Evolutionary conservation across 2,888 invertebrate species (phyloP).

Genomic region (Plutella xylostella): DNA sequence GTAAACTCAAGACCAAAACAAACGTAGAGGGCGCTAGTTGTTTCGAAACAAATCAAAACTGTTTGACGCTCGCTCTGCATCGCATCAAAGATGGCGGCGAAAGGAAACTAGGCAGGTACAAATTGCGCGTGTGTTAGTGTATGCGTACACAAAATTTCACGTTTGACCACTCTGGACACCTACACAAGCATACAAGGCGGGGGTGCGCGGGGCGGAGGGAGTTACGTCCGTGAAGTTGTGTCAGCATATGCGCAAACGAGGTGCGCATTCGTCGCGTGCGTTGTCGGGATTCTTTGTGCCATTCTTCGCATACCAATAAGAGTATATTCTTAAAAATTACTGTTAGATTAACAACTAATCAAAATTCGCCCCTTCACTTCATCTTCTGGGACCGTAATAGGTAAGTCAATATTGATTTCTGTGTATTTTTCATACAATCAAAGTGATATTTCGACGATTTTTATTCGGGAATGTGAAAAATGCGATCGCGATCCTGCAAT

Average conservation of each 20-base stretch:
- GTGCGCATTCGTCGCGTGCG: slow-evolving; percentile 88
- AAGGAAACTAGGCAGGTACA: slow-evolving; percentile 63
- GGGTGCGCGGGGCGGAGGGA: slow-evolving; percentile 62
- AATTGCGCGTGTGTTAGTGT: slow-evolving; percentile 48
- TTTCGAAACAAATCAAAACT: slow-evolving; percentile 29
- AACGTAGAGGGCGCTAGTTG: slow-evolving; percentile 35
- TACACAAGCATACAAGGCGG: slow-evolving; percentile 50
- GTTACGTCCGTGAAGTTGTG: slow-evolving; percentile 73
- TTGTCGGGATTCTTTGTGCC: slow-evolving; percentile 98
- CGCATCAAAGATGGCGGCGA: slow-evolving; percentile 63
- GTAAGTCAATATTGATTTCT: slow-evolving; percentile 76
- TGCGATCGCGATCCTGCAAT: slow-evolving; percentile 82
- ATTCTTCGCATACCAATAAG: slow-evolving; percentile 95
- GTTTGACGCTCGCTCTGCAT: slow-evolving; percentile 36
- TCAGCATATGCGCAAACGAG: slow-evolving; percentile 84
- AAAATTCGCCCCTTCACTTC: slow-evolving; percentile 75
- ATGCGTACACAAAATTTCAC: slow-evolving; percentile 62
- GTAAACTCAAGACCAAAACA: not conserved
- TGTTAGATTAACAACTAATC: slow-evolving; percentile 73
- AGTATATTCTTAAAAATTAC: slow-evolving; percentile 80
- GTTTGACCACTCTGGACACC: slow-evolving; percentile 65
- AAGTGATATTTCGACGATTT: slow-evolving; percentile 71
- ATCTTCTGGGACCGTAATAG: slow-evolving; percentile 75
- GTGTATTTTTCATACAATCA: slow-evolving; percentile 73
- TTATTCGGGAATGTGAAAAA: slow-evolving; percentile 78